A percentile compares a stretch with the other conserved stretches of the same genome.
phyloP scores from a whole-genome alignment of 2,113 vertebrate genomes.

The Verasper variegatus region DNA sequence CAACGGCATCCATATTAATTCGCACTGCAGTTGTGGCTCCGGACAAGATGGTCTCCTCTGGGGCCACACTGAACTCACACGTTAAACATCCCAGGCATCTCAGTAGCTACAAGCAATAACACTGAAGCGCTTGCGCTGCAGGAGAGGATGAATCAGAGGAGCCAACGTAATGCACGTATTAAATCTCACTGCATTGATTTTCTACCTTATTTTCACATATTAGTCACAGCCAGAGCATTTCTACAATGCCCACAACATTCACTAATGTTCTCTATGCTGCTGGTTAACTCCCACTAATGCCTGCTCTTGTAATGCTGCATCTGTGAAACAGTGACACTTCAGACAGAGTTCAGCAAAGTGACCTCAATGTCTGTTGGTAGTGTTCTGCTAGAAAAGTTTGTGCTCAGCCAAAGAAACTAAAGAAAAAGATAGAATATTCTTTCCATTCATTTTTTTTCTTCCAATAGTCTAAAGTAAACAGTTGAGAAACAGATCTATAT shows the following conservation, averaged over 20 bases:
- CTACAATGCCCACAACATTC: neutral
- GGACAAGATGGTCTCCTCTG: slow-evolving; percentile 13
- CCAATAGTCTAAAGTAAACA: neutral
- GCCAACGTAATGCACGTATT: slow-evolving; percentile 11
- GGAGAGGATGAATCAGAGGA: slow-evolving; percentile 19
- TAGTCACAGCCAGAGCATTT: slow-evolving; percentile 16
- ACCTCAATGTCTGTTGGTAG: neutral
- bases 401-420: neutral
- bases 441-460: neutral
- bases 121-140: slow-evolving; percentile 5
- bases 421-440: neutral
- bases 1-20: slow-evolving; percentile 67
- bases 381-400: neutral
- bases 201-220: slow-evolving; percentile 19
- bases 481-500: neutral
- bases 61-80: slow-evolving; percentile 7
- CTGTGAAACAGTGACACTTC: neutral
- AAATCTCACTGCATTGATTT: slow-evolving; percentile 24
- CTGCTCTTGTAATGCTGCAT: neutral
- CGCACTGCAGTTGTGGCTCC: neutral
- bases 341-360: neutral
- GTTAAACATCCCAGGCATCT: slow-evolving; percentile 26
- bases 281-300: neutral
- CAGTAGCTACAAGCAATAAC: slow-evolving; percentile 24
- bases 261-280: neutral